Conservation (phyloP, 2,888 invertebrate genomes). For the Tolmerus cingulatus region DNA sequence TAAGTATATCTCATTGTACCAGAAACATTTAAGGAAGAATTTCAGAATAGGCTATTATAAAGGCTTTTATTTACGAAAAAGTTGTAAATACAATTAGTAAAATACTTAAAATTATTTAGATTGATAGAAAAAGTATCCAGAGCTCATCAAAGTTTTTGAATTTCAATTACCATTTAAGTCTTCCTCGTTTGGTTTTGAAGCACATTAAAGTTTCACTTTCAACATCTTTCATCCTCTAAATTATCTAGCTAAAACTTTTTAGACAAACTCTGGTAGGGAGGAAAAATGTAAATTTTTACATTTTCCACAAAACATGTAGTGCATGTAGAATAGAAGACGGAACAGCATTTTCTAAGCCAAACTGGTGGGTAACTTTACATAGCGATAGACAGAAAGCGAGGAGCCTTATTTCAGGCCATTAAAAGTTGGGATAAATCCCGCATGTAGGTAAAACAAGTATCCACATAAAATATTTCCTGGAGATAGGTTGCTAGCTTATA, state of each 20-base stretch:
- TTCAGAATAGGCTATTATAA: no score
- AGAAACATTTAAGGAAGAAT: no score
- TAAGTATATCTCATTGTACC: no score
- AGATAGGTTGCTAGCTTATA: background rate
- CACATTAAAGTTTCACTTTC: background rate
- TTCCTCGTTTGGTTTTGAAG: background rate
- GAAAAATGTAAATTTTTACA: background rate
- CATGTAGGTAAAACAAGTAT: background rate
- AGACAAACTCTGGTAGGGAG: background rate
- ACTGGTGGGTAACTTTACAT: background rate
- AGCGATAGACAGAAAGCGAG: background rate
- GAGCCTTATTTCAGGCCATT: background rate
- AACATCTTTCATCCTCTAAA: background rate
- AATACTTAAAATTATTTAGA: background rate
- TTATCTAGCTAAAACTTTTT: background rate
- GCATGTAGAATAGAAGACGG: background rate
- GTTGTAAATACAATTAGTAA: background rate
- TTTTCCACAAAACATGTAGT: background rate
- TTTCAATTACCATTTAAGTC: background rate
- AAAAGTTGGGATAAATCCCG: background rate
- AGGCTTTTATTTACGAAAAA: no score
- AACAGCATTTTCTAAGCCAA: background rate
- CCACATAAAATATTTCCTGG: background rate
- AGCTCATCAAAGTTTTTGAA: background rate
- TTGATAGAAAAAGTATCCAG: background rate